Evolutionary conservation across 1,140 invertebrate species (phyloP), one percentile per base, ranked within the genome.

Genomic region (Amyelois transitella): DNA sequence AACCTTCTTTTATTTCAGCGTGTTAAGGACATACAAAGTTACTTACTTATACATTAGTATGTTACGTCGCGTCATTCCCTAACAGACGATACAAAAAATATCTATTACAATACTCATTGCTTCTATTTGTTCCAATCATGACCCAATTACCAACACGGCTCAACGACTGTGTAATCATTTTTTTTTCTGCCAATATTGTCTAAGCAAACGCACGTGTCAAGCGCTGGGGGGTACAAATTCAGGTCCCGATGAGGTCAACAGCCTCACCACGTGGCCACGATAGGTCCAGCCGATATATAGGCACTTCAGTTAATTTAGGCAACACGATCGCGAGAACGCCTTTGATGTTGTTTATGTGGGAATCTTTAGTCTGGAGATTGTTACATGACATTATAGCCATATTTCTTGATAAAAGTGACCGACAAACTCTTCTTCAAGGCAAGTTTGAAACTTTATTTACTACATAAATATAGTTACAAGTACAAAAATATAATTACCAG

Each of bases 211-310:
- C 45, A 48, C 18, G 45, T 48, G 45, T 48, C 43, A 8, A 14
- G 8, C 12, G 8, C 20, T 48, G 45, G 45, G 45, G 45, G 18
- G 18, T 21, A 48, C 6, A 18, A 21, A 20, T 48, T 48, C 45
- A 19, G n/a, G n/a, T n/a, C n/a, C n/a, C n/a, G 45, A 14, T 60
- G 50, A 25, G 70, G 68, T 69, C 64, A 63, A 64, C 55, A 47
- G 22, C 66, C 66, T 48, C n/a, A 38, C 55, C 64, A 66, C 66
- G 59, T 66, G 67, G 32, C n/a, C 0, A 14, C 32, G 17, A 38
- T 38, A 14, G 32, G 12, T 38, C 4, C n/a, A 38, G 8, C 5
- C 12, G 8, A 32, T n/a, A 14, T 38, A 14, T 38, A n/a, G 12
- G 32, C 17, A 14, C 32, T 38, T 14, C 12, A 38, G 32, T 38